Evolutionary conservation across 2,797 vertebrate genomes (phyloP).

Genomic region (Lutjanus campechanus): DNA sequence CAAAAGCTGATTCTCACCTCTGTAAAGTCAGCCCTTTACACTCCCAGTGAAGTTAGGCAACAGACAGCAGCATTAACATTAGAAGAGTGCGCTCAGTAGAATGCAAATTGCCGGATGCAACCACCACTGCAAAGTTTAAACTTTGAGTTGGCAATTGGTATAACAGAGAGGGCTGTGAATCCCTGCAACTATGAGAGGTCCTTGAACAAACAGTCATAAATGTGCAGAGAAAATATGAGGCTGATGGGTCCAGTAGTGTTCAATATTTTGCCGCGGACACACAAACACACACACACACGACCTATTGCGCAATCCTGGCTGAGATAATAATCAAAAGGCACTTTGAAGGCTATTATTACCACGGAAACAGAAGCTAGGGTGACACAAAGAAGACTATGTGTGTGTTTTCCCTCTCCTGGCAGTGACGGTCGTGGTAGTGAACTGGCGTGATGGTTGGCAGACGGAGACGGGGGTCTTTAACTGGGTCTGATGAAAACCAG

Average conservation of each 20-base stretch:
- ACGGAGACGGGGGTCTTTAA: constrained; percentile 9
- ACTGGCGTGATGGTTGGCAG: constrained; percentile 25
- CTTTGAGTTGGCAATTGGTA: no score
- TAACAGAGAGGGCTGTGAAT: no score
- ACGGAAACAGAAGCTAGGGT: constrained; percentile 30
- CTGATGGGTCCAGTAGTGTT: no score
- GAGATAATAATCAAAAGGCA: constrained; percentile 15
- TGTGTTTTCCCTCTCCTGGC: constrained; percentile 27
- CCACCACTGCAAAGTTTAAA: no score
- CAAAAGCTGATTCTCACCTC: neutral
- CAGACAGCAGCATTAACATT: constrained; percentile 1
- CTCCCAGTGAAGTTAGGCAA: neutral
- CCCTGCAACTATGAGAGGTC: no score
- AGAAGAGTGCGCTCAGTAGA: no score
- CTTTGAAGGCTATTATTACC: constrained; percentile 24
- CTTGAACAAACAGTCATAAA: no score
- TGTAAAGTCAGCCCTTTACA: neutral
- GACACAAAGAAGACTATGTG: constrained; percentile 14
- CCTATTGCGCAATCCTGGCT: no score
- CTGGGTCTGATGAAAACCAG: constrained; percentile 45
- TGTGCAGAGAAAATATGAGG: no score
- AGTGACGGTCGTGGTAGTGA: constrained; percentile 26
- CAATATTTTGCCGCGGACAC: no score
- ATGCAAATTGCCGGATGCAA: no score
- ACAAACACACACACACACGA: no score